Base-by-base conservation (phyloP, 2,113 vertebrate species). In the Camelus dromedarius region DNA sequence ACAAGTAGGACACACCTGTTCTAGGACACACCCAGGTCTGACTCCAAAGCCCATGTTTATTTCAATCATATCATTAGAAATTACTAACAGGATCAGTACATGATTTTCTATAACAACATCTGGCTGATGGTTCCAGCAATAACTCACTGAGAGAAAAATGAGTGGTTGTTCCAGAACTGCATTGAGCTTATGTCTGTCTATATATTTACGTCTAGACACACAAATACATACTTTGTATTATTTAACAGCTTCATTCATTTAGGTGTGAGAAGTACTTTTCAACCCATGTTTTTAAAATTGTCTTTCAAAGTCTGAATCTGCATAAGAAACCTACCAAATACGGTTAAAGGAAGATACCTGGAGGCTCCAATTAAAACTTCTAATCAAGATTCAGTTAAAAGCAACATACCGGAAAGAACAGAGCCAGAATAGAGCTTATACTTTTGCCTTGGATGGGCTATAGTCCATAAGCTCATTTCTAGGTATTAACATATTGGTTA, bases 321-420 rank as follows among this genome's bases (percentile, higher is more conserved):
- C 38, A 20, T 87, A 93, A 91, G 15, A 91, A 91, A 83, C 83
- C 32, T 77, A 88, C n/a, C 8, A 95, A 95, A 87, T 72, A 66
- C 8, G 72, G 19, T n/a, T 46, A 35, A 87, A 73, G 26, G 75
- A 94, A 89, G 28, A 32, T 58, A 93, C 24, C 12, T 72, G 46
- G n/a, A 62, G 14, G 93, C 19, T 84, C n/a, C 24, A 93, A 54
- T 22, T 42, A 79, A 80, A 93, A 92, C 52, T 62, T 95, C 12
- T 4, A 84, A 62, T 73, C 3, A 83, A 73, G 24, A 67, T 93
- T 88, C 67, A 91, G 28, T 38, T 15, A 97, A 26, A 26, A 14
- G 16, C 8, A 91, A 50, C 14, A 69, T 48, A 69, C 13, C 16
- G 24, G 15, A 48, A 83, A 95, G 28, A 96, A 79, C 2, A 58